Base-by-base conservation (phyloP, 2,113 vertebrate species). In the Bucco capensis region DNA sequence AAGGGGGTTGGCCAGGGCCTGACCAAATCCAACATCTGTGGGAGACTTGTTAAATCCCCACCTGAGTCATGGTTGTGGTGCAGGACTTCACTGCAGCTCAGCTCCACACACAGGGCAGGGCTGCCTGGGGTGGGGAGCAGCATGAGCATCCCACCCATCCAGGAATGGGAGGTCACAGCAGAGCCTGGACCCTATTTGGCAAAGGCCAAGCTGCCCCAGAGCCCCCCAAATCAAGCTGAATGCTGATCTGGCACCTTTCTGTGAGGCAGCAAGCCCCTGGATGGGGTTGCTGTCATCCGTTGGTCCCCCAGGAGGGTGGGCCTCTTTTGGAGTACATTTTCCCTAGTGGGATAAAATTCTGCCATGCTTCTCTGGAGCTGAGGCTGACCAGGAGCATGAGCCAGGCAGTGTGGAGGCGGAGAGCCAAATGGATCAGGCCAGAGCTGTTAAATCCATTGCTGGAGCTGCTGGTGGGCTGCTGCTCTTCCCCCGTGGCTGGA, bases 361-460 rank as follows among this genome's bases (percentile, higher is more conserved):
- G 51, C 58, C 22, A 16, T 42, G 8, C 14, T 22, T 75, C 4
- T 4, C 30, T 54, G 33, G 49, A 25, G 9, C 51, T 71, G 61
- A 86, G 40, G 71, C 62, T 80, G 56, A 38, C 49, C 35, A 22
- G 50, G 61, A 35, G 46, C 50, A 47, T 3, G 37, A 57, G 54
- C 67, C 46, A 58, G 90, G 51, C 50, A 46, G 30, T 47, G 35
- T 22, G 33, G 74, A 65, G 37, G 66, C 1, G 1, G 46, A 72
- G 33, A 89, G 58, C 46, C 87, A 82, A 14, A 65, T 24, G 62
- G 84, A 62, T 74, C 83, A 84, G 64, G 86, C 57, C 16, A 35
- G 78, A 66, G 80, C 92, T 97, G 94, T 66, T 92, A 95, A 96
- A 95, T 76, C 64, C 83, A 95, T 94, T 6, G 86, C 31, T 0